Conservation (phyloP, 2,888 invertebrate species). For the Spilosoma lubricipeda region DNA sequence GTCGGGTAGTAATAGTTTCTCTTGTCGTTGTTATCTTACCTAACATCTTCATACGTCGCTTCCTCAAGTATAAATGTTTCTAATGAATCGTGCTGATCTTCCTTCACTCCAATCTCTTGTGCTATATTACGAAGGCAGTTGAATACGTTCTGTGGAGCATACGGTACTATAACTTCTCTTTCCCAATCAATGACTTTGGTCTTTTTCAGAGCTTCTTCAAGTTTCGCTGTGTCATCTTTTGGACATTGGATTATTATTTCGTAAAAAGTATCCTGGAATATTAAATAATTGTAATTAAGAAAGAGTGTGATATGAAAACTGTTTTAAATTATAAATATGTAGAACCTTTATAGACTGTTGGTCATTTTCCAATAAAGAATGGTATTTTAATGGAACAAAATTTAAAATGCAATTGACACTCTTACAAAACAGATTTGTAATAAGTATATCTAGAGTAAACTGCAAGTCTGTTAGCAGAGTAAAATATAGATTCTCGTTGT, state of each 20-base stretch:
- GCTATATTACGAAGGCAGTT: conserved; percentile 14
- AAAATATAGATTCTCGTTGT: background rate
- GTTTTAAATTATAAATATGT: background rate
- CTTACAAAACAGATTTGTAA: too few species aligned
- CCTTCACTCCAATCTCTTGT: background rate
- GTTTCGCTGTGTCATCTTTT: conserved; percentile 50
- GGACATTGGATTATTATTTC: conserved; percentile 63
- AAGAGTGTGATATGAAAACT: background rate
- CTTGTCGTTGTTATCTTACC: background rate
- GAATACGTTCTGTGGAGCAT: conserved; percentile 47
- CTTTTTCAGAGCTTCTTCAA: conserved; percentile 57
- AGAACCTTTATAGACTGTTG: too few species aligned
- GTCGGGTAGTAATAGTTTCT: too few species aligned
- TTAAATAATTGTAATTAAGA: background rate
- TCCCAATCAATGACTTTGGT: conserved; percentile 62
- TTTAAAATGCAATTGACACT: too few species aligned
- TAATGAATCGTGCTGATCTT: background rate
- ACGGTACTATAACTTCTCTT: conserved; percentile 49
- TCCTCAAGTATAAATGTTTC: conserved; percentile 5
- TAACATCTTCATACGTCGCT: background rate
- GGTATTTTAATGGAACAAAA: too few species aligned
- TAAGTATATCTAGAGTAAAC: too few species aligned
- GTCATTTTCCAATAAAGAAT: too few species aligned
- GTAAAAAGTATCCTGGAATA: conserved; percentile 52
- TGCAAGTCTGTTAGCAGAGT: background rate